Evolutionary conservation across 2,797 vertebrate genomes (phyloP).

Genomic region (Sebastes trivittatus): DNA sequence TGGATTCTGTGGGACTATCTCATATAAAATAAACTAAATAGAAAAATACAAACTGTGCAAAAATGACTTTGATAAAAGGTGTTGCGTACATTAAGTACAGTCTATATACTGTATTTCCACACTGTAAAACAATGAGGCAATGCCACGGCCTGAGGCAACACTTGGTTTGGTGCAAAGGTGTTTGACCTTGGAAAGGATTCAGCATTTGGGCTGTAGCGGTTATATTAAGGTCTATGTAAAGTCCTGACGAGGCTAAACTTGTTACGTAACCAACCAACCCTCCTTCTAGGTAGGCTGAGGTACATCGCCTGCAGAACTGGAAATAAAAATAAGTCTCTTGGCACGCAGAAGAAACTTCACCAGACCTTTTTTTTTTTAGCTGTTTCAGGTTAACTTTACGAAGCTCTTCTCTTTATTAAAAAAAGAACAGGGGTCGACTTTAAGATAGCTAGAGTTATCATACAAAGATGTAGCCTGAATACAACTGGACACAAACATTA

Average conservation of each 20-base stretch:
- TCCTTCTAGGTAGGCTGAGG: conserved; percentile 19
- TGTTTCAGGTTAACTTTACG: background rate
- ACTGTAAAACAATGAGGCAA: background rate
- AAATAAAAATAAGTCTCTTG: conserved; percentile 42
- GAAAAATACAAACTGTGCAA: background rate
- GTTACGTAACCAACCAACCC: conserved; percentile 52
- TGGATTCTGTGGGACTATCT: background rate
- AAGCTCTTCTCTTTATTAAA: background rate
- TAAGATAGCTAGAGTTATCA: background rate
- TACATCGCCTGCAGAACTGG: conserved; percentile 31
- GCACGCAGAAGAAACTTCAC: background rate
- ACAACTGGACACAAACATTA: background rate
- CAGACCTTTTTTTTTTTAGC: background rate
- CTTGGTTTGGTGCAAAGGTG: conserved; percentile 1
- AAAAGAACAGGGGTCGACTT: background rate
- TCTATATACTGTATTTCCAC: background rate
- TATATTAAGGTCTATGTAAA: conserved; percentile 49
- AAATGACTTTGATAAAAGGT: background rate
- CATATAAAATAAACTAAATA: background rate
- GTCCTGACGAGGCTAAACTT: conserved; percentile 49
- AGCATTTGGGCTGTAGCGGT: conserved; percentile 23
- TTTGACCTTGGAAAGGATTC: conserved; percentile 27
- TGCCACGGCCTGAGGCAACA: background rate
- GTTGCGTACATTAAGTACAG: background rate
- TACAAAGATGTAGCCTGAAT: background rate